Evolutionary conservation across 2,113 vertebrate species (phyloP).

Genomic region (Larimichthys crocea): DNA sequence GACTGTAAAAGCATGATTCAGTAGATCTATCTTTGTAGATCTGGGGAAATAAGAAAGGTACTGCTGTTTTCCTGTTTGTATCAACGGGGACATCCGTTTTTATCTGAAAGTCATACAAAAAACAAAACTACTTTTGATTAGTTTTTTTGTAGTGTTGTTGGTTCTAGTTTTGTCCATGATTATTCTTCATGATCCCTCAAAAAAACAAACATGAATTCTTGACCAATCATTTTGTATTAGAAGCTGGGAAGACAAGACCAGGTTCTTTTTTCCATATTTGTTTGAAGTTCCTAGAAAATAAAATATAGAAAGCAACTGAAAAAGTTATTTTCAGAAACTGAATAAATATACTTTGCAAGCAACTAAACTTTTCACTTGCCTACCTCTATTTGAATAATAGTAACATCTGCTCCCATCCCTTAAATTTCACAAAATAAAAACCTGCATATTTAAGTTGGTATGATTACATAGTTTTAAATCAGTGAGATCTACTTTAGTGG

Average conservation of each 20-base stretch:
- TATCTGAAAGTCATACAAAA: not conserved
- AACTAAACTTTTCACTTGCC: not conserved
- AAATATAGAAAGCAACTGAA: not conserved
- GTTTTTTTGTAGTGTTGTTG: not conserved
- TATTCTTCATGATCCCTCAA: not conserved
- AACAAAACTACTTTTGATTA: not conserved
- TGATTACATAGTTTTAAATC: not conserved
- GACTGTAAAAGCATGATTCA: constrained; percentile 38
- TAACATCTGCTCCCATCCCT: not conserved
- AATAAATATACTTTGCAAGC: not conserved
- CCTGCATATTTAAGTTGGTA: not conserved
- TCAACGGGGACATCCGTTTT: not conserved
- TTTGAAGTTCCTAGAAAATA: not conserved
- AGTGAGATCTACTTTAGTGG: not conserved
- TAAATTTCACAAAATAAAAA: not conserved
- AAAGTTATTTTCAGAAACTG: not conserved
- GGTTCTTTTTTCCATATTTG: not conserved
- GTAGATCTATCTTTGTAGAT: constrained; percentile 17
- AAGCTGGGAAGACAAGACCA: not conserved
- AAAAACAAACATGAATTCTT: not conserved
- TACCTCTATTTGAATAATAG: not conserved
- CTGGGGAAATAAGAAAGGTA: not conserved
- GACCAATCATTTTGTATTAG: not conserved
- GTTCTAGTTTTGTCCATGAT: not conserved
- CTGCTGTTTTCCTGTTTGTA: not conserved